Conservation (phyloP, 2,113 vertebrate genomes). For the Loxodonta africana region DNA sequence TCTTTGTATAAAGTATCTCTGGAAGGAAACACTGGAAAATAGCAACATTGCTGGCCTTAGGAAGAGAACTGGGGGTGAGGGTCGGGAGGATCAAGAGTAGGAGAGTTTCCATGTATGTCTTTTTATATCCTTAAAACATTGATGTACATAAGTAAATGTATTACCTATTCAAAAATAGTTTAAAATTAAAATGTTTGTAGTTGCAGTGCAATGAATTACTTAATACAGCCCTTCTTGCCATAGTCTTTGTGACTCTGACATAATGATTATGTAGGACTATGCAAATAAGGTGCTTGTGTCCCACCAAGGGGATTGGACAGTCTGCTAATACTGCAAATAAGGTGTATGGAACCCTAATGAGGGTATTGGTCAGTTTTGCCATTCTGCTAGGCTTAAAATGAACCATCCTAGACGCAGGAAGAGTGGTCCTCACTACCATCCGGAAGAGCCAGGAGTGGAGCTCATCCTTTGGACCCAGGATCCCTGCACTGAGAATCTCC, state of each 20-base stretch:
- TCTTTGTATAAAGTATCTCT: neutral
- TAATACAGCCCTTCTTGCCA: neutral
- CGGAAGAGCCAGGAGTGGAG: neutral
- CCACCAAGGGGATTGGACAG: too few relatives aligned
- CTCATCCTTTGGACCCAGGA: neutral
- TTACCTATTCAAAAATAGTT: constrained; percentile 45
- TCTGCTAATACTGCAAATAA: too few relatives aligned
- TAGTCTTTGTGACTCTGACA: neutral
- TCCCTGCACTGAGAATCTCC: neutral
- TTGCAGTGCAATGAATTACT: neutral
- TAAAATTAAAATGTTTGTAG: neutral
- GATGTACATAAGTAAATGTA: neutral
- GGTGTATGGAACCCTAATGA: neutral
- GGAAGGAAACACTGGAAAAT: neutral
- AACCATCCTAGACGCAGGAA: neutral
- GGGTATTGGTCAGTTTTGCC: neutral
- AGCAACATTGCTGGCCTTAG: neutral
- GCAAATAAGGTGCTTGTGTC: neutral
- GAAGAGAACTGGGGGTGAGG: neutral
- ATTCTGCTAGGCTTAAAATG: neutral
- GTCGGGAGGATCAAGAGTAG: neutral
- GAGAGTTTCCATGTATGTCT: neutral
- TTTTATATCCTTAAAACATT: constrained; percentile 1
- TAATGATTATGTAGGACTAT: neutral
- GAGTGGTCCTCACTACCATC: neutral